Percentiles rank a stretch among this genome's conserved stretches.
Evolutionary conservation across 2,113 vertebrate genomes (phyloP).

Genomic region (Tetrax tetrax): DNA sequence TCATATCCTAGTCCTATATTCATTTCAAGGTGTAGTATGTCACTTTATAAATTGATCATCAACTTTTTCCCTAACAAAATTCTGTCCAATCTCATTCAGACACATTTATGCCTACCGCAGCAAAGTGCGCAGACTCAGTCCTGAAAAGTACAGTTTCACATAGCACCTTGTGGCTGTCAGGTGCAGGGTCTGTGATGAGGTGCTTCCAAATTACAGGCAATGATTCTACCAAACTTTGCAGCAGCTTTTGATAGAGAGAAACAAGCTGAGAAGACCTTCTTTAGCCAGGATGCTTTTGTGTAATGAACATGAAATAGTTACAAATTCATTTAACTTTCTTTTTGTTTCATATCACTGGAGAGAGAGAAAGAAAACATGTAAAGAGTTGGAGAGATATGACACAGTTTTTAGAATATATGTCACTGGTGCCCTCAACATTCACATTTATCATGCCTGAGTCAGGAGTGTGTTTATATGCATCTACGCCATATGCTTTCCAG

Average conservation of each 20-base stretch:
- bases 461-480: neutral
- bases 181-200: neutral
- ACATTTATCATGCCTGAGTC: neutral
- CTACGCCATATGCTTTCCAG: neutral
- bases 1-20: neutral
- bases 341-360: neutral
- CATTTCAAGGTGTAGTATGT: neutral
- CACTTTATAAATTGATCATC: neutral
- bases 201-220: neutral
- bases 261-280: neutral
- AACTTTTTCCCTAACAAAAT: neutral
- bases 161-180: accelerated
- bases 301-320: neutral
- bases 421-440: neutral
- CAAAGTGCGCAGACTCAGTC: neutral
- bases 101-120: neutral
- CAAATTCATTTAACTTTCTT: neutral
- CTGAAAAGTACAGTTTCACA: neutral
- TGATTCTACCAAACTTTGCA: neutral
- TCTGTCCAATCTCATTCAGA: neutral
- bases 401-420: neutral
- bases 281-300: neutral
- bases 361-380: neutral
- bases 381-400: neutral
- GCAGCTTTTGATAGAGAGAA: neutral